phyloP scores from a whole-genome alignment of 2,113 vertebrate species.

The Microcebus ravelobensis region DNA sequence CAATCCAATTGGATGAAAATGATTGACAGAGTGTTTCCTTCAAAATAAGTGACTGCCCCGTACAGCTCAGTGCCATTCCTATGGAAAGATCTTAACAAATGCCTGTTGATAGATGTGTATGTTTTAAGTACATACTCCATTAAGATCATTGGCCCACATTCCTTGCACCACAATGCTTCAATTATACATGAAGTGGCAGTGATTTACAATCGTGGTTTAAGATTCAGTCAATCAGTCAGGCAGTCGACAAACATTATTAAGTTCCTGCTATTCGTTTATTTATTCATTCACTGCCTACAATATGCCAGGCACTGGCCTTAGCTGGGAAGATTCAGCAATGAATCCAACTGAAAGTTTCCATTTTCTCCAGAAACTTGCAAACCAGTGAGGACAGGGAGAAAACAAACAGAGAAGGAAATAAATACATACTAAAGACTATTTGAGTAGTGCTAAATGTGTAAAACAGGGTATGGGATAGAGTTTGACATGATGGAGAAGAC shows the following conservation, averaged over 20 bases:
- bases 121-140: neutral
- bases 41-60: conserved; percentile 25
- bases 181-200: conserved; percentile 27
- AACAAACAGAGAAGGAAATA: neutral
- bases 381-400: neutral
- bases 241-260: conserved; percentile 44
- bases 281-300: neutral
- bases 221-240: conserved; percentile 8
- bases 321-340: neutral
- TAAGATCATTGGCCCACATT: neutral
- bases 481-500: neutral
- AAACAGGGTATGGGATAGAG: neutral
- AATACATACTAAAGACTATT: neutral
- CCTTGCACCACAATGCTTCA: neutral
- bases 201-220: conserved; percentile 22
- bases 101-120: neutral
- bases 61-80: neutral
- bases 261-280: neutral
- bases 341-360: neutral
- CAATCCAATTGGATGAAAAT: conserved; percentile 22
- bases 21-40: conserved; percentile 33
- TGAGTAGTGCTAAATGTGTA: neutral
- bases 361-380: conserved; percentile 13
- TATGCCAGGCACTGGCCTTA: neutral
- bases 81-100: neutral